Base-by-base conservation (phyloP, 1,140 invertebrate species). In the Colletes latitarsis region DNA sequence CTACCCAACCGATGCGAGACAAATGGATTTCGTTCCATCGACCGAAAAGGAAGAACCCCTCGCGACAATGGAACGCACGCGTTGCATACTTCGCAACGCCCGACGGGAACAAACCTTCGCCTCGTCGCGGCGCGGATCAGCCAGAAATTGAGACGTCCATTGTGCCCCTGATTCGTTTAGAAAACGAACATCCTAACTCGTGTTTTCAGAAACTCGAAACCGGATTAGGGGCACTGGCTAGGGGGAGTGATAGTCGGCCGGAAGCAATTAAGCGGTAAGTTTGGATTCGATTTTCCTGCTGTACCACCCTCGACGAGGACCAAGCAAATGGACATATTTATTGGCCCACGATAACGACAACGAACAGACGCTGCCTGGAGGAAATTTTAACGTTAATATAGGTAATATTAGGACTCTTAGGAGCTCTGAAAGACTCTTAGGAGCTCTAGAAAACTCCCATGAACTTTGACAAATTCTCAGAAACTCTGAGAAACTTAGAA, bases 1-100 rank as follows among this genome's bases (percentile, higher is more conserved):
- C 41, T 77, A 46, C 62, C 68, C 73, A 81, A 58, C 84, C 79
- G 81, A 81, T 82, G 84, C 86, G 86, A 88, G 89, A 88, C 89
- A 88, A 90, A 89, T 89, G 89, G 81, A 89, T 89, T 89, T 89
- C 86, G 84, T 86, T 87, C 88, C 86, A 86, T 86, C 80, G 81
- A 63, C 69, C 82, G 53, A 55, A 75, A 64, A 52, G 21, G 77
- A 78, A 64, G 79, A 72, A 64, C 78, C 52, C 62, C 63, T 53
- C 21, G 49, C 70, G 53, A 77, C 80, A 82, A 82, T 68, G 73
- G 63, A 73, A 71, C 71, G 58, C 75, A 82, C 69, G 74, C 75
- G 68, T 52, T 71, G 73, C 78, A 68, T 55, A 39, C 10, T 9
- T n/a, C 39, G 52, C 62, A 70, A 68, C 39, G 30, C 75, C 8